These are phyloP conservation scores for Protophormia terraenovae DNA, from an alignment of 2,888 invertebrate genomes.

Conservation along the genomic window DNA sequence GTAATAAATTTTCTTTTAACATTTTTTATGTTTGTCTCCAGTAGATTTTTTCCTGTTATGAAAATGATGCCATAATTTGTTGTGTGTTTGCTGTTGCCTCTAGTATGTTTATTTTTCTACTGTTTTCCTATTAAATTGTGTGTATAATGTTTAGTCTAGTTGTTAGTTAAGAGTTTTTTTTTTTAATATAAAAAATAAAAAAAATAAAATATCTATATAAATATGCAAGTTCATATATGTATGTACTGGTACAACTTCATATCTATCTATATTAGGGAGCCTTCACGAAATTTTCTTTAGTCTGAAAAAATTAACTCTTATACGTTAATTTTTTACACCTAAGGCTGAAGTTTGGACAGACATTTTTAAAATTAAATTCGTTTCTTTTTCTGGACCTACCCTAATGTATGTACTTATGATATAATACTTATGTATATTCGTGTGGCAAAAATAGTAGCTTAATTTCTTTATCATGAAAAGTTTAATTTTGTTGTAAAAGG, in stretches of 20 bases:
- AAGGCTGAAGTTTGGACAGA: too few species aligned
- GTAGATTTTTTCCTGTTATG: constrained; percentile 1
- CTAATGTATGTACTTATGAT: too few species aligned
- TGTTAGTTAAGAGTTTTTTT: not conserved
- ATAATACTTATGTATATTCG: too few species aligned
- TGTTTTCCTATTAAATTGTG: constrained; percentile 6
- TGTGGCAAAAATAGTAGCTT: not conserved
- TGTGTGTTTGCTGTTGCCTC: not conserved
- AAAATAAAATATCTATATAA: too few species aligned
- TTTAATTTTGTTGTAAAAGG: not conserved
- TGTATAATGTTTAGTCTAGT: not conserved
- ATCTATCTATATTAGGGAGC: too few species aligned
- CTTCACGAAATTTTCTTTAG: too few species aligned
- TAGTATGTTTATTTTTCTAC: not conserved
- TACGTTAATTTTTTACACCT: too few species aligned
- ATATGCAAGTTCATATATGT: too few species aligned
- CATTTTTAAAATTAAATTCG: too few species aligned
- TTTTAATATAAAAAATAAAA: not conserved
- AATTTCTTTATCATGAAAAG: not conserved
- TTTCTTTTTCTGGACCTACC: too few species aligned
- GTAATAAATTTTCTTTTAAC: not conserved
- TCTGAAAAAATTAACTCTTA: too few species aligned
- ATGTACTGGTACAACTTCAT: too few species aligned
- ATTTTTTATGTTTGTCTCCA: not conserved
- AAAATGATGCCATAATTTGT: constrained; percentile 36